Base-by-base conservation (phyloP, 2,888 invertebrate genomes). In the Heliconius erato region DNA sequence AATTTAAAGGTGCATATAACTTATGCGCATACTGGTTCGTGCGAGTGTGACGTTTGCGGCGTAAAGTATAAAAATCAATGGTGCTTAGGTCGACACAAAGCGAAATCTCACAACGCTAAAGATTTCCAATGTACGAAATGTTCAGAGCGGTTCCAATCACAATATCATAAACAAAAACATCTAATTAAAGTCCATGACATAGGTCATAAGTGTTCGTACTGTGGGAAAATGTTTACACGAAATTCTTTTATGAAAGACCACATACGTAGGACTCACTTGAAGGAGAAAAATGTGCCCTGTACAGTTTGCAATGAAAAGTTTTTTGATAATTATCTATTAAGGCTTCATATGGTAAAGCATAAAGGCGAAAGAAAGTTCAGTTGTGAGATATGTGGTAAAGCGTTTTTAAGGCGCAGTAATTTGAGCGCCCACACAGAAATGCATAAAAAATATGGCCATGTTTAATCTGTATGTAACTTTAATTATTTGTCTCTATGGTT, bases 351-450 rank as follows among this genome's bases (percentile, higher is more conserved):
- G 92, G 96, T 95, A 1, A 95, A 95, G 35, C 97, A 97, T 83
- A 93, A 95, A 23, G 96, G 96, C 0, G 96, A 96, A 14, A 94
- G 96, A 28, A 94, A 94, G 78, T 96, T 96, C 79, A 93, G 93
- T 77, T 97, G 97, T 79, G 95, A 96, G 9, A 92, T 96, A 2
- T 97, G 97, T 83, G 96, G 96, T 0, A 96, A 96, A 84, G 95
- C 96, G 67, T 96, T 97, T 83, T 91, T 96, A 23, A 96, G 97
- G 23, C 93, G 96, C 32, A 97, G 96, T 76, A 97, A 97, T 87
- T 90, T 97, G 83, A 96, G 94, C 14, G 96, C 96, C 0, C 97
- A 97, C 87, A 94, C 96, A 90, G 92, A 94, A 68, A 94, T 95
- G 91, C 95, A 95, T 86, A 95, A 94, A 54, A 95, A 95, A 67